Evolutionary conservation across 1,140 invertebrate genomes (phyloP).

Genomic region (Lepidurus couesii): DNA sequence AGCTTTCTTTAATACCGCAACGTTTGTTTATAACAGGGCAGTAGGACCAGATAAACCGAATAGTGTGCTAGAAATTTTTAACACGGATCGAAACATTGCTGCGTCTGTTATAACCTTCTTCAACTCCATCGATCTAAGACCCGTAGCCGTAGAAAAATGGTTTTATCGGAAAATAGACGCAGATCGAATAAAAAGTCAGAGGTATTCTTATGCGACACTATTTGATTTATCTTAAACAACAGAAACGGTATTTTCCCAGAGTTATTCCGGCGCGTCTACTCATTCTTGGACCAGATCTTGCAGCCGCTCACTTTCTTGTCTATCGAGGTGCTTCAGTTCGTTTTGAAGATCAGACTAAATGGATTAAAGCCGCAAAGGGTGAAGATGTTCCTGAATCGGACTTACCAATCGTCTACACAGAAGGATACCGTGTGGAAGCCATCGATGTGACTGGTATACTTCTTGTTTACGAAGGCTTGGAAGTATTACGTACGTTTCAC

Average conservation of each 20-base stretch:
- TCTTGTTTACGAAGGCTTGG: slow-evolving; percentile 64
- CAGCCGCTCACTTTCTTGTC: slow-evolving; percentile 66
- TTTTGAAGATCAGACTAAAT: slow-evolving; percentile 51
- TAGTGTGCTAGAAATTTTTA: background rate
- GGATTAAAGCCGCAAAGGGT: slow-evolving; percentile 45
- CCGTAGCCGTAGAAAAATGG: slow-evolving; percentile 45
- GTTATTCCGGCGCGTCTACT: slow-evolving; percentile 45
- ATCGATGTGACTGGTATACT: slow-evolving; percentile 59
- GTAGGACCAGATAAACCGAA: background rate
- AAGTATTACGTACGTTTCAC: slow-evolving; percentile 52
- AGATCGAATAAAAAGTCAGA: slow-evolving; percentile 43
- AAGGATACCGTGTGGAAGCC: slow-evolving; percentile 55
- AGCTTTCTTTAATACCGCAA: background rate
- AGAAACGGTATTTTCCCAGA: slow-evolving; percentile 40
- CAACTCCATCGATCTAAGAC: slow-evolving; percentile 47
- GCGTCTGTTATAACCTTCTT: slow-evolving; percentile 41
- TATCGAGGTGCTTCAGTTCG: slow-evolving; percentile 60
- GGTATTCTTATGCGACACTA: slow-evolving; percentile 44
- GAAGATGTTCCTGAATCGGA: slow-evolving; percentile 42
- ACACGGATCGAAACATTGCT: background rate
- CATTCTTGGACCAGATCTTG: slow-evolving; percentile 60
- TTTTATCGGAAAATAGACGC: slow-evolving; percentile 42
- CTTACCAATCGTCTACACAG: slow-evolving; percentile 54
- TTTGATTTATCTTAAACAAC: slow-evolving; percentile 35
- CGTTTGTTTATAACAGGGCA: background rate